These are phyloP conservation scores for Noctua fimbriata DNA, from an alignment of 2,888 invertebrate genomes.

Conservation along the genomic window DNA sequence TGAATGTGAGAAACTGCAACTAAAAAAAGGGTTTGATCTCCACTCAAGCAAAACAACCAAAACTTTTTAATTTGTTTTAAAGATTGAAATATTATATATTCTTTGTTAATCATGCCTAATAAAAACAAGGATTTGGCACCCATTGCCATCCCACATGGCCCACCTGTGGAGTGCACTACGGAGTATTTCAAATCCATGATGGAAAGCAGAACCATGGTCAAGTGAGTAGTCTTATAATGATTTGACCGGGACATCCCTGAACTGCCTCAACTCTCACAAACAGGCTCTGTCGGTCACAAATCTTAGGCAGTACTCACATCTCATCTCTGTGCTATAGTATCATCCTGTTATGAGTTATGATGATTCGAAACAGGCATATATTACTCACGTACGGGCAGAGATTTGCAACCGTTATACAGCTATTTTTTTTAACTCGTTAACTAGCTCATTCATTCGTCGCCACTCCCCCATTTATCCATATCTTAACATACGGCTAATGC, in stretches of 20 bases:
- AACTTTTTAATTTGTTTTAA: constrained; percentile 54
- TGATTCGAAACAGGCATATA: not conserved
- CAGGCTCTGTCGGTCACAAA: not conserved
- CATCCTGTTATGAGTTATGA: not conserved
- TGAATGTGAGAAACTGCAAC: not conserved
- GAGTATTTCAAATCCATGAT: constrained; percentile 90
- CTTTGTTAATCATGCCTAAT: constrained; percentile 74
- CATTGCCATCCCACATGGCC: constrained; percentile 87
- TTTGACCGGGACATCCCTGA: not conserved
- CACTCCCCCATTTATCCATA: not conserved
- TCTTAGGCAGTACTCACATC: no score
- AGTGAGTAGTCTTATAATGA: constrained; percentile 78
- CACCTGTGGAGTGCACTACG: constrained; percentile 86
- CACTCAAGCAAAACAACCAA: not conserved
- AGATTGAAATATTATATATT: constrained; percentile 24
- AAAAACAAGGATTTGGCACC: constrained; percentile 86
- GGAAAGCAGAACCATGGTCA: constrained; percentile 86
- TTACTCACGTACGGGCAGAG: not conserved
- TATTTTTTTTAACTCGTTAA: not conserved
- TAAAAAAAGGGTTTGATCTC: constrained; percentile 2
- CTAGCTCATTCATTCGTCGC: not conserved
- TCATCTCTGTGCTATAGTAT: not conserved
- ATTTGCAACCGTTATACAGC: not conserved
- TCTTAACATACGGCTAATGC: not conserved
- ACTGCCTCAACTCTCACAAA: not conserved